A percentile compares a stretch with the other conserved stretches of the same genome.
Conservation (phyloP, 2,888 invertebrate species). For the Parascotia fuliginaria region DNA sequence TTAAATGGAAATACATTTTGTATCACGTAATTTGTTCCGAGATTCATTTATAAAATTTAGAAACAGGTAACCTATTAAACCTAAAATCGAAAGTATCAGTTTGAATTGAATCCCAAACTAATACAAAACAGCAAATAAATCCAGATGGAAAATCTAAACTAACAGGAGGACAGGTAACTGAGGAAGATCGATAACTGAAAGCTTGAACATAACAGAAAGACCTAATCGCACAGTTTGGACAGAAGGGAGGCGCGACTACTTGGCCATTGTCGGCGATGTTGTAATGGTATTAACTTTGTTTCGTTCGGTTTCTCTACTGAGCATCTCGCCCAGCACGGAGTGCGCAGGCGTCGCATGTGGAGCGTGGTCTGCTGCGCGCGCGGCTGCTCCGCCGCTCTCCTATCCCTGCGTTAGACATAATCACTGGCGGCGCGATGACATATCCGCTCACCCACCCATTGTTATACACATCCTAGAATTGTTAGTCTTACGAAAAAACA, state of each 20-base stretch:
- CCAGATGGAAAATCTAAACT: constrained; percentile 66
- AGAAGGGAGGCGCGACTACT: constrained; percentile 85
- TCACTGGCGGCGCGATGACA: constrained; percentile 73
- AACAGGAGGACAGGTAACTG: constrained; percentile 70
- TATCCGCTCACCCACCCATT: constrained; percentile 53
- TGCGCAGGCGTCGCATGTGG: constrained; percentile 91
- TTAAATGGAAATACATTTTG: background rate
- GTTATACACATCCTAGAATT: constrained; percentile 55
- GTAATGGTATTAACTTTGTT: constrained; percentile 87
- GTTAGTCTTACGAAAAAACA: constrained; percentile 35
- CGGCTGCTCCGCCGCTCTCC: constrained; percentile 76
- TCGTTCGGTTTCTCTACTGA: constrained; percentile 88
- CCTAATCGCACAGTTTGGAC: constrained; percentile 83
- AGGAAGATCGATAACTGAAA: constrained; percentile 63
- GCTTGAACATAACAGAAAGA: constrained; percentile 82
- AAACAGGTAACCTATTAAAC: constrained; percentile 45
- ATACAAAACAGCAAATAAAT: constrained; percentile 56
- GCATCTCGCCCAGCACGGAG: constrained; percentile 93
- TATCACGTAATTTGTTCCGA: constrained; percentile 54
- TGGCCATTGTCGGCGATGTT: constrained; percentile 80
- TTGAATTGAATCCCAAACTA: constrained; percentile 51
- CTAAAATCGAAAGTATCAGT: constrained; percentile 46
- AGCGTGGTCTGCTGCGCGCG: constrained; percentile 80
- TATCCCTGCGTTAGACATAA: constrained; percentile 86
- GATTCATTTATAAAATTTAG: constrained; percentile 34